Evolutionary conservation across 1,140 invertebrate species (phyloP), one percentile per base, ranked within the genome.

Genomic region (Pissodes strobi): DNA sequence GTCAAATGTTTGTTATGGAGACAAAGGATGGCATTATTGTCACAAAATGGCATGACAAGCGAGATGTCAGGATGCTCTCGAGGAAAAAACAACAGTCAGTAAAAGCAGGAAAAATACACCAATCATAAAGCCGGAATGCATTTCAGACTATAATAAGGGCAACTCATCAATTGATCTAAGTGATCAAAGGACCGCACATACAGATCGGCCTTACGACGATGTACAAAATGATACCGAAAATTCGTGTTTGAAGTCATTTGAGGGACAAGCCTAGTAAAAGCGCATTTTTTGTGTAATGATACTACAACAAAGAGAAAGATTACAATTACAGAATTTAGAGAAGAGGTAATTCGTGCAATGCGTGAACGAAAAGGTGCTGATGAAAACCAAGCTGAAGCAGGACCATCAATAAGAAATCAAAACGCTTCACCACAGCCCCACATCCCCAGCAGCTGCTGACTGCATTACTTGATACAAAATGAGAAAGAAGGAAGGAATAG

Each of bases 101-200:
- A n/a, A n/a, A n/a, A n/a, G n/a, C n/a, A n/a, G n/a, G n/a, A n/a
- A n/a, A n/a, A n/a, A n/a, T n/a, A n/a, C n/a, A n/a, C n/a, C n/a
- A n/a, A n/a, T n/a, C n/a, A n/a, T n/a, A n/a, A n/a, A n/a, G n/a
- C n/a, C n/a, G n/a, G n/a, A n/a, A n/a, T n/a, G n/a, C n/a, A n/a
- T n/a, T n/a, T n/a, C n/a, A n/a, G n/a, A n/a, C n/a, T n/a, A n/a
- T n/a, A n/a, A n/a, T n/a, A n/a, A n/a, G n/a, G n/a, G n/a, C n/a
- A n/a, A n/a, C n/a, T n/a, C 68, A 70, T 74, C 65, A 60, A 69
- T 66, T 71, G 79, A 53, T n/a, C n/a, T n/a, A n/a, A n/a, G n/a
- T n/a, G n/a, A n/a, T n/a, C n/a, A n/a, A n/a, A n/a, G n/a, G n/a
- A n/a, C n/a, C n/a, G n/a, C n/a, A n/a, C n/a, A n/a, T n/a, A n/a